A percentile compares a stretch with the other conserved stretches of the same genome.
Conservation (phyloP, 2,797 vertebrate species). For the Atherinosoma microstoma region DNA sequence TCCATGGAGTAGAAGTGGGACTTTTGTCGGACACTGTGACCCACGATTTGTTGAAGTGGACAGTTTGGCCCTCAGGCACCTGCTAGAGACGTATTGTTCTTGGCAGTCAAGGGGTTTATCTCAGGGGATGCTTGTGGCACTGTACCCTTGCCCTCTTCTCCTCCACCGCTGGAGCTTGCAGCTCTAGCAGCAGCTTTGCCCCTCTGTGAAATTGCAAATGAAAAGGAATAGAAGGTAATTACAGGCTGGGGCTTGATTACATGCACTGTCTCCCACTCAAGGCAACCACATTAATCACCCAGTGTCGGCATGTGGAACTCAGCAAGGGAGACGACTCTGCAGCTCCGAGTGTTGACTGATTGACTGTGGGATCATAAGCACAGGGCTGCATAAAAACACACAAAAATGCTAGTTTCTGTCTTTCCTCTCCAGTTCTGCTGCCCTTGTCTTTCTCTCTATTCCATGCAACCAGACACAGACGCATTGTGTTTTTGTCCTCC, state of each 20-base stretch:
- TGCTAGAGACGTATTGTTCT: constrained; percentile 61
- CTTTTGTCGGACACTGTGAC: constrained; percentile 49
- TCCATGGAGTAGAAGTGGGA: constrained; percentile 31
- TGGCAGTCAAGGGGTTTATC: constrained; percentile 50
- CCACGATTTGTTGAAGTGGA: constrained; percentile 71
- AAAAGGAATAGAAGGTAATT: constrained; percentile 78
- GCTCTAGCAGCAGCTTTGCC: constrained; percentile 48
- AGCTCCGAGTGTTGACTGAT: constrained; percentile 52
- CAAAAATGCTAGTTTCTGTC: constrained; percentile 33
- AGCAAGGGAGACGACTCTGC: constrained; percentile 37
- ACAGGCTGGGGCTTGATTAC: constrained; percentile 79
- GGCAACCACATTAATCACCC: constrained; percentile 77
- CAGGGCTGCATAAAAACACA: constrained; percentile 29
- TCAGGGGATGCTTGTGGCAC: constrained; percentile 51
- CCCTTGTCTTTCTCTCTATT: constrained; percentile 20
- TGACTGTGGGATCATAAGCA: constrained; percentile 55
- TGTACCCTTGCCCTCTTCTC: constrained; percentile 24
- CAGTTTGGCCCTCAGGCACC: constrained; percentile 66
- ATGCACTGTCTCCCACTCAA: constrained; percentile 77
- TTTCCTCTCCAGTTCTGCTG: constrained; percentile 16
- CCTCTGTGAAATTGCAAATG: constrained; percentile 74
- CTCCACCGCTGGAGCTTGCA: constrained; percentile 37
- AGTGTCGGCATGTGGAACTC: constrained; percentile 54
- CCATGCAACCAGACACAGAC: constrained; percentile 53
- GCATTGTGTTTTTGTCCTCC: constrained; percentile 70